Percentiles rank a stretch among this genome's conserved stretches.
Conservation (phyloP, 2,797 vertebrate species). For the Cacajao melanocephalus region DNA sequence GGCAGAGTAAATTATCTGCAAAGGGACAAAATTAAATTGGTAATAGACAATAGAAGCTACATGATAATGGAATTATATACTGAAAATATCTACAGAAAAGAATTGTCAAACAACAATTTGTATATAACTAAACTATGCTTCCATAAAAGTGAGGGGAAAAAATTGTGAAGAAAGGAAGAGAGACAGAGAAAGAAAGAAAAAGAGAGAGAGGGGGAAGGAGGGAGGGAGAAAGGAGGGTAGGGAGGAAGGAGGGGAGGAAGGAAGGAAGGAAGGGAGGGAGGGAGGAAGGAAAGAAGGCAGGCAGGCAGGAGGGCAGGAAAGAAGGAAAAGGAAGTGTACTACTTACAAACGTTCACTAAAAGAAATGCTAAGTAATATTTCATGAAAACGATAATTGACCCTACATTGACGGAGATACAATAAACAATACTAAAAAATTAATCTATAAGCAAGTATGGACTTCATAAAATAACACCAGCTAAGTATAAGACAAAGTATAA, state of each 20-base stretch:
- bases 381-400: not conserved
- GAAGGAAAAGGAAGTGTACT: not conserved
- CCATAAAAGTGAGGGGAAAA: not conserved
- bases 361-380: not conserved
- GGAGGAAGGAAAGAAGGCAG: too few species aligned
- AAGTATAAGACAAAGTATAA: not conserved
- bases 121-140: not conserved
- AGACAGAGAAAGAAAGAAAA: too few species aligned
- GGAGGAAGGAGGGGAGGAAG: too few species aligned
- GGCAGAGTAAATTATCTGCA: not conserved
- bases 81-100: not conserved
- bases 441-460: not conserved
- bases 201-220: too few species aligned
- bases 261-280: accelerated
- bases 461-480: not conserved
- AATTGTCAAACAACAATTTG: not conserved
- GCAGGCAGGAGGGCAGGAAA: not conserved
- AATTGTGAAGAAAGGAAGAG: too few species aligned
- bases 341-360: not conserved
- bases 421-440: not conserved
- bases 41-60: not conserved
- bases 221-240: too few species aligned
- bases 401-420: not conserved
- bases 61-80: not conserved
- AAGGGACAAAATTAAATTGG: not conserved